These are phyloP conservation scores for Marmota flaviventris DNA, from an alignment of 2,113 vertebrate genomes.

Conservation along the genomic window DNA sequence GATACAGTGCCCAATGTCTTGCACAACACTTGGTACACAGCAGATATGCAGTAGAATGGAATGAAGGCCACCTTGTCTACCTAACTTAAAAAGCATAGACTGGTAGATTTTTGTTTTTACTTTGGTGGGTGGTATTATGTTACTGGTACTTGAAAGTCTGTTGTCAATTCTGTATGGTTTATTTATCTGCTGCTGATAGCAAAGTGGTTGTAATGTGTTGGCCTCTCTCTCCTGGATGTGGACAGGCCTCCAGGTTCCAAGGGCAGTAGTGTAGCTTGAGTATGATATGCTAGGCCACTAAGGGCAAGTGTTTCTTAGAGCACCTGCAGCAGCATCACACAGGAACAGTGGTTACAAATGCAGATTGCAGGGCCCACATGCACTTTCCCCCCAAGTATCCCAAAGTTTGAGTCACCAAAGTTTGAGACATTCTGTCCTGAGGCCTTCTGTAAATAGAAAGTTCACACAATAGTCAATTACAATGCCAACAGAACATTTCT, in stretches of 20 bases:
- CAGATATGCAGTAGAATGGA: neutral
- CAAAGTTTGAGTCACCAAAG: neutral
- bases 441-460: neutral
- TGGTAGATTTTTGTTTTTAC: neutral
- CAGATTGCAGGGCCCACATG: neutral
- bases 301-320: neutral
- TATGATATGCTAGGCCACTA: neutral
- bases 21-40: neutral
- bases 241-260: neutral
- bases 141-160: neutral
- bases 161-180: neutral
- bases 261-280: neutral
- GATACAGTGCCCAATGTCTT: neutral
- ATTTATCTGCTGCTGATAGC: neutral
- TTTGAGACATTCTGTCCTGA: neutral
- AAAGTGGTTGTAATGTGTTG: neutral
- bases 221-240: neutral
- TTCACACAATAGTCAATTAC: neutral
- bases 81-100: neutral
- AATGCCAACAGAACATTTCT: neutral
- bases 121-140: neutral
- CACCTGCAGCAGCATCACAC: accelerated
- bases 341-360: neutral
- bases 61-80: neutral
- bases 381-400: neutral